Evolutionary conservation across 2,797 vertebrate genomes (phyloP).

Genomic region (Borostomias antarcticus): DNA sequence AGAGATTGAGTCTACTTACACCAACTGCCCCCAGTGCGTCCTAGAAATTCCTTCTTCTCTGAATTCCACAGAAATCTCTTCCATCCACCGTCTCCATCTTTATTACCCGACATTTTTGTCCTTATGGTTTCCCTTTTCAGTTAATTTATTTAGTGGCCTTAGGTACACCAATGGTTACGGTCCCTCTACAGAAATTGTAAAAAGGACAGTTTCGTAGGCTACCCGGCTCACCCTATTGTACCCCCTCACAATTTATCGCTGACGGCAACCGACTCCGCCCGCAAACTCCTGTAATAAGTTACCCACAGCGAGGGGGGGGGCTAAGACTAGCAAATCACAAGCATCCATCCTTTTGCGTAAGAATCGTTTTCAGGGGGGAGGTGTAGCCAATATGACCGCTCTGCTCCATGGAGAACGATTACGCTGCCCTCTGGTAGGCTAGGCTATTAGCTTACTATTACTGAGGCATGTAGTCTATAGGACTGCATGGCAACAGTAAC

Average conservation of each 20-base stretch:
- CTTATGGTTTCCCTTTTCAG: slow-evolving; percentile 43
- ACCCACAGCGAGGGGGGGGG: slow-evolving; percentile 64
- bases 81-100: slow-evolving; percentile 91
- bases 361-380: slow-evolving; percentile 17
- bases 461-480: not conserved
- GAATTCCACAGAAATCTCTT: slow-evolving; percentile 95
- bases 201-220: slow-evolving; percentile 73
- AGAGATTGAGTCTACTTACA: slow-evolving; percentile 78
- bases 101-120: slow-evolving; percentile 86
- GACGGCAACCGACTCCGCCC: slow-evolving; percentile 64
- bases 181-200: slow-evolving; percentile 55
- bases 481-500: no score
- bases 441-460: no score
- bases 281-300: slow-evolving; percentile 71
- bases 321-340: slow-evolving; percentile 69
- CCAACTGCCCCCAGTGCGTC: slow-evolving; percentile 92
- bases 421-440: not conserved
- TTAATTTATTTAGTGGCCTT: slow-evolving; percentile 4
- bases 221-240: slow-evolving; percentile 68
- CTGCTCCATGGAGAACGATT: not conserved
- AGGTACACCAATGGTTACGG: slow-evolving; percentile 36
- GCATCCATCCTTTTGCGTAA: slow-evolving; percentile 62
- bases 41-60: slow-evolving; percentile 92
- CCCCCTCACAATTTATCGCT: slow-evolving; percentile 69
- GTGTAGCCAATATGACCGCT: not conserved